A percentile compares a stretch with the other conserved stretches of the same genome.
These are phyloP conservation scores for Caenorhabditis macrosperma DNA, from an alignment of 2,888 invertebrate genomes.

Conservation along the genomic window DNA sequence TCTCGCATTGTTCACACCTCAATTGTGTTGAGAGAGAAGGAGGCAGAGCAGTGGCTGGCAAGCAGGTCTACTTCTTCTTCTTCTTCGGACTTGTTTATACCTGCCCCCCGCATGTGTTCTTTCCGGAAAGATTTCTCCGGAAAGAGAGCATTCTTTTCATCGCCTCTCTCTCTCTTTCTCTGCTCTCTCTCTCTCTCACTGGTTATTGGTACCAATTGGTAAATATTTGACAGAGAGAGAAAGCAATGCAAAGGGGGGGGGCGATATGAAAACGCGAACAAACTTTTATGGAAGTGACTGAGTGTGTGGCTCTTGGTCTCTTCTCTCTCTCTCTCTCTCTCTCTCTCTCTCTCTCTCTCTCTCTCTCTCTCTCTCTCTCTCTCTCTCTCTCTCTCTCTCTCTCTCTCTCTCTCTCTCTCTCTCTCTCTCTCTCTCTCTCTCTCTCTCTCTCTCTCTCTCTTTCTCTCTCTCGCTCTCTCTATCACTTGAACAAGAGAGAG, in stretches of 20 bases:
- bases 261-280: slow-evolving; percentile 2
- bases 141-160: slow-evolving; percentile 7
- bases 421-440: neutral
- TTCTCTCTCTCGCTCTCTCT: neutral
- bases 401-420: neutral
- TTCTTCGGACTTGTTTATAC: slow-evolving; percentile 32
- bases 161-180: neutral
- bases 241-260: slow-evolving; percentile 2
- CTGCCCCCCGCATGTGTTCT: slow-evolving; percentile 3
- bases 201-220: slow-evolving; percentile 38
- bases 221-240: slow-evolving; percentile 37
- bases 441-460: neutral
- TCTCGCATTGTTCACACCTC: slow-evolving; percentile 44
- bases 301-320: too few relatives aligned
- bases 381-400: neutral
- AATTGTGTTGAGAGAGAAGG: slow-evolving; percentile 10
- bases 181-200: slow-evolving; percentile 6
- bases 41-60: neutral
- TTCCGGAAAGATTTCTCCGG: slow-evolving; percentile 20
- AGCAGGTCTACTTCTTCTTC: neutral
- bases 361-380: neutral
- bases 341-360: neutral
- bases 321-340: neutral
- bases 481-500: slow-evolving; percentile 19
- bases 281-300: slow-evolving; percentile 42